These are phyloP conservation scores for Hesperia comma DNA, from an alignment of 2,888 invertebrate genomes.

Conservation along the genomic window DNA sequence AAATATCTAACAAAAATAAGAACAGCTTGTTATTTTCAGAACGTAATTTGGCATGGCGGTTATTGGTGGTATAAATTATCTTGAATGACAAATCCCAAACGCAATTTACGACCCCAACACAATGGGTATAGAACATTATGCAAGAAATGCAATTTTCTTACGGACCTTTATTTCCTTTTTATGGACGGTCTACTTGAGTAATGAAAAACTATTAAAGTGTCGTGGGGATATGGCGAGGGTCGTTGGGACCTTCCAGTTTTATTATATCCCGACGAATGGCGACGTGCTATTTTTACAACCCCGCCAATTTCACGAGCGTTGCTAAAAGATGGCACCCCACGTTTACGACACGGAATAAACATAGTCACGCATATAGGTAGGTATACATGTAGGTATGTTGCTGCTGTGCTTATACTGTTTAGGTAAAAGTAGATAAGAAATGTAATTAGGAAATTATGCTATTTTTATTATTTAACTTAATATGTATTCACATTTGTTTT, in stretches of 20 bases:
- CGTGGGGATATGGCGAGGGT: conserved; percentile 75
- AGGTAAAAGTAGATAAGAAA: too few relatives aligned
- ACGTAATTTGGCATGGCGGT: background rate
- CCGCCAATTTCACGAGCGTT: conserved; percentile 70
- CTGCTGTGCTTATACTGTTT: background rate
- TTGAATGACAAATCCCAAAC: conserved; percentile 61
- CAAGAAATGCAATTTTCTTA: conserved; percentile 80
- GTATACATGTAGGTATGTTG: background rate
- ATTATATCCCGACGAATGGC: conserved; percentile 71
- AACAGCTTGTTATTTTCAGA: background rate
- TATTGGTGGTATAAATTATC: conserved; percentile 57
- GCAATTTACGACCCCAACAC: conserved; percentile 65
- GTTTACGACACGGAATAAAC: conserved; percentile 42
- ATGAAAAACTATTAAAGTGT: conserved; percentile 82
- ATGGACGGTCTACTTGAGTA: conserved; percentile 80
- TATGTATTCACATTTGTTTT: too few relatives aligned
- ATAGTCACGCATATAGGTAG: conserved; percentile 12
- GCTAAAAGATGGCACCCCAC: conserved; percentile 69
- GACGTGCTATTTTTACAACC: conserved; percentile 69
- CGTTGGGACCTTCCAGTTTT: conserved; percentile 75
- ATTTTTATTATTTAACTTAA: too few relatives aligned
- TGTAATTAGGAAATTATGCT: too few relatives aligned
- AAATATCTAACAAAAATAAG: background rate
- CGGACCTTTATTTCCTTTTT: conserved; percentile 74
- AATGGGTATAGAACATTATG: conserved; percentile 68